Evolutionary conservation across 2,797 vertebrate species (phyloP).

Genomic region (Potorous gilbertii): DNA sequence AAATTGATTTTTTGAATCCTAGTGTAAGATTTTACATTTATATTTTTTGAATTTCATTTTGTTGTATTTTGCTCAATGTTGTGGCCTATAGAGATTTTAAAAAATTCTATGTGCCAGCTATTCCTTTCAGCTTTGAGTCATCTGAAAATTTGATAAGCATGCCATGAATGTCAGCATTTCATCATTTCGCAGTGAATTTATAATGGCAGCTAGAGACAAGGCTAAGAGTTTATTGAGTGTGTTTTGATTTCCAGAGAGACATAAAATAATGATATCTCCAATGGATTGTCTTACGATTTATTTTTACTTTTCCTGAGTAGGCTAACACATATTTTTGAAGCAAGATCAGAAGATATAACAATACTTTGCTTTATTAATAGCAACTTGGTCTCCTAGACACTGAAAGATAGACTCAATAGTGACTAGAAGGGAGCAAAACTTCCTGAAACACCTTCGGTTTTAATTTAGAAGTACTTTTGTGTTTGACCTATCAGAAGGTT

Average conservation of each 20-base stretch:
- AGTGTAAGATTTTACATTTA: background rate
- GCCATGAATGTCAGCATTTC: conserved; percentile 64
- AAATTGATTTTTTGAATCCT: background rate
- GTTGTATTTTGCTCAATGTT: background rate
- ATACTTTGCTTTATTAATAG: conserved; percentile 42
- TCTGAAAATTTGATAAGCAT: background rate
- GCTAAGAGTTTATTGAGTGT: background rate
- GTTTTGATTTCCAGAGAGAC: conserved; percentile 67
- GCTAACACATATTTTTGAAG: conserved; percentile 55
- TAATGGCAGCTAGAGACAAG: conserved; percentile 52
- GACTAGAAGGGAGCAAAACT: conserved; percentile 44
- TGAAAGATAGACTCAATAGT: conserved; percentile 30
- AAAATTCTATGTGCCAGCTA: background rate
- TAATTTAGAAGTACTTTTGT: conserved; percentile 42
- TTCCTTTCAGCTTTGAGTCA: background rate
- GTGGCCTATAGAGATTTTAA: background rate
- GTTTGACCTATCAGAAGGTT: conserved; percentile 32
- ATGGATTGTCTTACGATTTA: conserved; percentile 50
- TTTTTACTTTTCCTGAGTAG: conserved; percentile 63
- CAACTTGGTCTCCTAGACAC: background rate
- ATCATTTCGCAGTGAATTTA: conserved; percentile 54
- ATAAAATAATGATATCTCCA: conserved; percentile 61
- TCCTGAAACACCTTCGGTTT: conserved; percentile 17
- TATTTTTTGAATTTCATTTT: background rate
- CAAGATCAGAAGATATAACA: conserved; percentile 52